phyloP scores from a whole-genome alignment of 2,113 vertebrate species.

The Podilymbus podiceps region DNA sequence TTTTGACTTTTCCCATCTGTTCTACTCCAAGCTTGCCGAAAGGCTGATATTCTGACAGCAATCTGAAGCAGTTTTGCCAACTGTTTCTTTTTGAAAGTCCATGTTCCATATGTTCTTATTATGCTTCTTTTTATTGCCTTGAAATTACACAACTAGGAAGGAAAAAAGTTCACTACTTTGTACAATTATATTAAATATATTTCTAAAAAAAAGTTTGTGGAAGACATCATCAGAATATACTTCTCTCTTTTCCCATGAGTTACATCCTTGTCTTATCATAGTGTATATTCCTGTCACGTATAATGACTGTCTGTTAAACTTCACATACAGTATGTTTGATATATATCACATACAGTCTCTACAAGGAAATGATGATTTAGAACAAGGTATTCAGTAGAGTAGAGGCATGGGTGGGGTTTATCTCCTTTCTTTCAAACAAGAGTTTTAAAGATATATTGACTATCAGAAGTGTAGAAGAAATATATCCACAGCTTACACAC shows the following conservation, averaged over 20 bases:
- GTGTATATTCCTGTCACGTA: neutral
- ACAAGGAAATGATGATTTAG: neutral
- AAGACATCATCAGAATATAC: neutral
- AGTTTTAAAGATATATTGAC: neutral
- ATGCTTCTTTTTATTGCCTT: slow-evolving; percentile 20
- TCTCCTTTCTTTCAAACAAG: neutral
- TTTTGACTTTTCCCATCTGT: slow-evolving; percentile 70
- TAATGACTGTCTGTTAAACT: neutral
- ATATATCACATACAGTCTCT: neutral
- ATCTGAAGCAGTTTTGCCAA: slow-evolving; percentile 42
- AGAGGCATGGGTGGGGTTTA: neutral
- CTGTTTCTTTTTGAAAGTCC: slow-evolving; percentile 47
- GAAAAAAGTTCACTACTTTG: neutral
- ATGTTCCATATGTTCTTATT: slow-evolving; percentile 56
- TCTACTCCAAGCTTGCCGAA: slow-evolving; percentile 42
- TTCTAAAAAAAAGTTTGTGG: neutral
- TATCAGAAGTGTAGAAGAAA: neutral
- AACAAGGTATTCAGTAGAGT: neutral
- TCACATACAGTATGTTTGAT: neutral
- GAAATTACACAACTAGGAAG: neutral
- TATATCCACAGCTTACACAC: neutral
- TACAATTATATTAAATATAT: neutral
- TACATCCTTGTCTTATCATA: neutral
- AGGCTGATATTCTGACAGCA: slow-evolving; percentile 63
- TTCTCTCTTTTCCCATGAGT: neutral